Base-by-base conservation (phyloP, 2,888 invertebrate genomes). In the Polyploca ridens region DNA sequence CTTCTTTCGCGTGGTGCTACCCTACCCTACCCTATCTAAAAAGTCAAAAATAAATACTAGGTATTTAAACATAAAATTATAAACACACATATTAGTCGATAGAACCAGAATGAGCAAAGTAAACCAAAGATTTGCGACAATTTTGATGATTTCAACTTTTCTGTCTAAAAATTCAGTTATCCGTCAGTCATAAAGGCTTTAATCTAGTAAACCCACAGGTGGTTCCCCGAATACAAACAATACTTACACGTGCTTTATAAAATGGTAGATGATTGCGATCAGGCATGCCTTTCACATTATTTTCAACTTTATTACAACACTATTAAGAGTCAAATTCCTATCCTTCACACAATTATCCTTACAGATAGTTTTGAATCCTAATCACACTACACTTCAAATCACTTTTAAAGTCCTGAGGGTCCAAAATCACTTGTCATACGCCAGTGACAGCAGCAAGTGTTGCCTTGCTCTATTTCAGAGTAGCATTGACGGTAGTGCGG, bases 231-330 rank as follows among this genome's bases (percentile, higher is more conserved):
- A n/a, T 33, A 6, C 33, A 63, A 63, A 19, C 14, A 64, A 63
- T 72, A 90, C 92, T 91, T 81, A 93, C 93, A 61, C 87, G 86
- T 65, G 85, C 82, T 69, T 78, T 85, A 69, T 80, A 84, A 76
- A 83, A 81, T 66, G 82, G 79, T 41, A 91, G 78, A 74, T 89
- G 77, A 65, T 91, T 88, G 16, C 90, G 85, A 87, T 92, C 91
- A 74, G 92, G 93, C 93, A 93, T 93, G 93, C 93, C 93, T 93
- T 76, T 82, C 82, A 83, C 81, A 82, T 84, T 73, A 69, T 79
- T 70, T 65, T 68, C 68, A 72, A n/a, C n/a, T 54, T 59, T 65
- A 64, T 71, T 70, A 76, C 71, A 76, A 54, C 54, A 54, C 54
- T 19, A 19, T 54, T 54, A 54, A 54, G 19, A 54, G 10, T 54